Percentiles rank a stretch among this genome's conserved stretches.
Conservation (phyloP, 2,113 vertebrate species). For the Columba livia region DNA sequence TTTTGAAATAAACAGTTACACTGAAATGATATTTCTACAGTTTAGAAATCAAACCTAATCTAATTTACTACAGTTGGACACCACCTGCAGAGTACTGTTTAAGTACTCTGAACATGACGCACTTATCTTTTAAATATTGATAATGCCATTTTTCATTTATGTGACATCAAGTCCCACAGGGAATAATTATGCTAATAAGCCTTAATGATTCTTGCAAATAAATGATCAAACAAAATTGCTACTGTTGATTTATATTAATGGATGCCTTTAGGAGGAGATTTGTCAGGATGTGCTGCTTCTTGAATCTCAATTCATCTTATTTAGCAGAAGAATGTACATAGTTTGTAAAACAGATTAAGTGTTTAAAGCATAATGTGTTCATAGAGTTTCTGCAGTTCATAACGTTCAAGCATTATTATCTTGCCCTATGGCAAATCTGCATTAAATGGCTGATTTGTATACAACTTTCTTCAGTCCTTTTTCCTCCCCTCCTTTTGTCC, state of each 20-base stretch:
- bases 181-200: conserved; percentile 88
- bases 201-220: conserved; percentile 87
- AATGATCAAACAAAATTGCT: conserved; percentile 86
- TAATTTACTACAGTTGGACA: conserved; percentile 80
- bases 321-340: conserved; percentile 75
- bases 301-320: conserved; percentile 81
- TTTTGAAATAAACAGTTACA: conserved; percentile 47
- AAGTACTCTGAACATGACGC: conserved; percentile 70
- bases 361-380: conserved; percentile 76
- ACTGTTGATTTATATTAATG: conserved; percentile 87
- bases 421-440: conserved; percentile 70
- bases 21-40: conserved; percentile 54
- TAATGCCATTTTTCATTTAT: conserved; percentile 85
- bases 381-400: conserved; percentile 68
- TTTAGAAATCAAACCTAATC: conserved; percentile 69
- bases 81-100: conserved; percentile 77
- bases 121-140: conserved; percentile 85
- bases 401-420: conserved; percentile 52
- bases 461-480: conserved; percentile 38
- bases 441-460: conserved; percentile 51
- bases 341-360: conserved; percentile 78
- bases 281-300: conserved; percentile 74
- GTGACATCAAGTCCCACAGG: conserved; percentile 79
- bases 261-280: conserved; percentile 83
- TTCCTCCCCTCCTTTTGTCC: not conserved